Evolutionary conservation across 2,797 vertebrate genomes (phyloP).

Genomic region (Botia almorhae): DNA sequence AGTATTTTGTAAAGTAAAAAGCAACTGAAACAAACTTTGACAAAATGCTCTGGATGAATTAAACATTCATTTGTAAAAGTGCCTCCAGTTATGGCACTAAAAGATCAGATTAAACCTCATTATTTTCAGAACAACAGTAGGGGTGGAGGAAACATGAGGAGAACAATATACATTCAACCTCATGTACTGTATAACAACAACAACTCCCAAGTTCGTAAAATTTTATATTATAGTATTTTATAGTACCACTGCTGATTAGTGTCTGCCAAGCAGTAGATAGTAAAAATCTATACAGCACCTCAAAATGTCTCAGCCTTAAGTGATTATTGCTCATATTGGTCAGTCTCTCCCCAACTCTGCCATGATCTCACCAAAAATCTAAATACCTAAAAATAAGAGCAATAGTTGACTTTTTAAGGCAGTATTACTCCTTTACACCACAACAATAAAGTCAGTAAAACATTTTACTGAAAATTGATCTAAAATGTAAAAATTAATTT

Average conservation of each 20-base stretch:
- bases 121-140: constrained; percentile 30
- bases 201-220: constrained; percentile 8
- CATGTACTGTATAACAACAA: neutral
- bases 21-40: neutral
- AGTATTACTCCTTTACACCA: constrained; percentile 68
- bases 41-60: neutral
- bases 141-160: constrained; percentile 26
- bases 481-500: no score
- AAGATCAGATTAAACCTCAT: constrained; percentile 66
- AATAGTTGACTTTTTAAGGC: constrained; percentile 75
- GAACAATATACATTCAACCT: neutral
- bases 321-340: constrained; percentile 84
- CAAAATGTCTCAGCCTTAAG: constrained; percentile 68
- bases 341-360: constrained; percentile 57
- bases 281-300: constrained; percentile 76
- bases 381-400: constrained; percentile 68
- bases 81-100: constrained; percentile 67
- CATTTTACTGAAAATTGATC: constrained; percentile 22
- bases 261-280: constrained; percentile 63
- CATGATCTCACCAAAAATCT: constrained; percentile 45
- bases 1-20: constrained; percentile 18
- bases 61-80: constrained; percentile 60
- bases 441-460: constrained; percentile 32
- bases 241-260: constrained; percentile 58
- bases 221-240: no score